phyloP scores from a whole-genome alignment of 2,113 vertebrate genomes.

The Mobula hypostoma region DNA sequence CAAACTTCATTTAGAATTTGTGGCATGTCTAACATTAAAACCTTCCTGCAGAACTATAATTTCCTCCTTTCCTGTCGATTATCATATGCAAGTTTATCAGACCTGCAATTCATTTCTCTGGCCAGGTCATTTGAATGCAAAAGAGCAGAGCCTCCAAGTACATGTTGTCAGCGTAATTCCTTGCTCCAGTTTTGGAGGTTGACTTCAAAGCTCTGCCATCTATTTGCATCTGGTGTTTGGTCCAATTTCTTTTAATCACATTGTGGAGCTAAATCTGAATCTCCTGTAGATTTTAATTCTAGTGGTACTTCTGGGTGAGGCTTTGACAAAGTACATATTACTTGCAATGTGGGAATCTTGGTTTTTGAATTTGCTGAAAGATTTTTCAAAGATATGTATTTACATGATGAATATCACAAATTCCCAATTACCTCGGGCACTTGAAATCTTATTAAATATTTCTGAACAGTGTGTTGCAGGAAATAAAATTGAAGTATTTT shows the following conservation, averaged over 20 bases:
- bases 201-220: not conserved
- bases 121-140: too few relatives aligned
- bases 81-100: too few relatives aligned
- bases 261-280: not conserved
- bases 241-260: not conserved
- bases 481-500: not conserved
- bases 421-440: not conserved
- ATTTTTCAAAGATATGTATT: not conserved
- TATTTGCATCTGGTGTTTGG: not conserved
- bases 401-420: not conserved
- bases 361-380: not conserved
- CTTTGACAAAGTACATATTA: not conserved
- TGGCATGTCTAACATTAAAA: too few relatives aligned
- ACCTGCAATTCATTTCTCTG: too few relatives aligned
- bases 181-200: too few relatives aligned
- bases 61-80: too few relatives aligned
- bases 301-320: not conserved
- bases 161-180: too few relatives aligned
- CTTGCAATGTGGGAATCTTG: not conserved
- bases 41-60: too few relatives aligned
- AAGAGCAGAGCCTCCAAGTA: too few relatives aligned
- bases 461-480: not conserved
- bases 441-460: not conserved
- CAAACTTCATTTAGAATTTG: not conserved
- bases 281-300: not conserved